Evolutionary conservation across 2,797 vertebrate species (phyloP).

Genomic region (Lophius americanus): DNA sequence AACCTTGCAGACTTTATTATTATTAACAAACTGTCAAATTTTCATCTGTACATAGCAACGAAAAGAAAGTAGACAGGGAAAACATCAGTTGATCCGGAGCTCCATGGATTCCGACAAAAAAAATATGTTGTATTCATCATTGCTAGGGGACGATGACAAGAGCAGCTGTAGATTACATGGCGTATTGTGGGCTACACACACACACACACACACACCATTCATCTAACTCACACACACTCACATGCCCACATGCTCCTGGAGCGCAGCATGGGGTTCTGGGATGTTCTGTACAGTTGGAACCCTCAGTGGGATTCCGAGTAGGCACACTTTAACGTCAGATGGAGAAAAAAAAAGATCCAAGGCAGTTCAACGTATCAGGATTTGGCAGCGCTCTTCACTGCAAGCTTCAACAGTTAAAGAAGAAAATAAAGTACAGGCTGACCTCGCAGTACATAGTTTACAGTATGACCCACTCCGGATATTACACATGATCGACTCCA

Average conservation of each 20-base stretch:
- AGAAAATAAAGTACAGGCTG: conserved; percentile 1
- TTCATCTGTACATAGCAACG: conserved; percentile 91
- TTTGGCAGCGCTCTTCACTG: conserved; percentile 30
- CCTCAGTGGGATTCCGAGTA: conserved; percentile 50
- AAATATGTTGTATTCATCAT: conserved; percentile 52
- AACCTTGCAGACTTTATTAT: conserved; percentile 94
- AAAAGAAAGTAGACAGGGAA: conserved; percentile 36
- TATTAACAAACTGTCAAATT: conserved; percentile 94
- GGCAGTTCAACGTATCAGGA: conserved; percentile 50
- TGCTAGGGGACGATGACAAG: conserved; percentile 42
- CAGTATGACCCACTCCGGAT: conserved; percentile 36
- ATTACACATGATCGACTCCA: conserved; percentile 38
- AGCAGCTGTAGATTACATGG: conserved; percentile 16
- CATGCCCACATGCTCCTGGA: conserved; percentile 18
- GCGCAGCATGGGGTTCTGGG: conserved; percentile 32
- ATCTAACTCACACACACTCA: conserved; percentile 3
- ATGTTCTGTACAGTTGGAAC: conserved; percentile 48
- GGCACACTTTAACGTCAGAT: conserved; percentile 58
- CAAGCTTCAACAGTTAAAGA: conserved; percentile 12
- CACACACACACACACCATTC: conserved; percentile 8
- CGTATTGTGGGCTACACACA: conserved; percentile 12
- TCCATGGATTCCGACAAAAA: conserved; percentile 72
- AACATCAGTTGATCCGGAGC: conserved; percentile 70
- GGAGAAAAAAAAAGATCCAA: conserved; percentile 26
- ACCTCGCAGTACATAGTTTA: conserved; percentile 23